Base-by-base conservation (phyloP, 2,113 vertebrate species). In the Paracanthobrama guichenoti region DNA sequence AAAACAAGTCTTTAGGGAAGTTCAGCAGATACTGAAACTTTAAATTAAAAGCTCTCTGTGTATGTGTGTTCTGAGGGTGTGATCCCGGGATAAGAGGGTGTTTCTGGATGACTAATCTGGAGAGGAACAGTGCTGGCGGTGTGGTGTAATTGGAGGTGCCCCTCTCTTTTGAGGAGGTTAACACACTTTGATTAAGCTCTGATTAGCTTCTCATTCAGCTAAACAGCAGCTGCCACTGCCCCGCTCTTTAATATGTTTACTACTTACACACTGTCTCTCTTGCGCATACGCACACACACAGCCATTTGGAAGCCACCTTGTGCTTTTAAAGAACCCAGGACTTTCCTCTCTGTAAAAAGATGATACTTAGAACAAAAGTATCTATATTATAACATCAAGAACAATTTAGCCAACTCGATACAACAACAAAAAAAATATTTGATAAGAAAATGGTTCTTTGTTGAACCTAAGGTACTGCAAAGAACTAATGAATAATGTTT, bases 191-290 rank as follows among this genome's bases (percentile, higher is more conserved):
- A 90, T 87, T 84, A 86, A 80, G 39, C 79, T 14, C 26, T 87
- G 81, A 88, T 87, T 84, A 90, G 84, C 82, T 79, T 79, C 69
- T 88, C 85, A 69, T 81, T 85, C 81, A 83, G 26, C 31, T 28
- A 72, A 81, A 82, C 81, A 87, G 72, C 86, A 86, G 78, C 85
- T 83, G 86, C 86, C 85, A 78, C 66, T 82, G 44, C n/a, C 18
- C 46, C 76, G 22, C 77, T 48, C 72, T 84, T 46, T 75, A 50
- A 64, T 44, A 53, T 60, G 46, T 35, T 44, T 64, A 80, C 57
- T 72, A 64, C 67, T 66, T 60, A 79, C 62, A 78, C 69, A 60
- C 55, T 26, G 14, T 53, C 26, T 55, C 31, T 42, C 62, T 75
- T 46, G 11, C n/a, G 9, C 12, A 48, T 35, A 74, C 31, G 7